Conservation (phyloP, 2,113 vertebrate species). For the Dolichallabes microphthalmus region DNA sequence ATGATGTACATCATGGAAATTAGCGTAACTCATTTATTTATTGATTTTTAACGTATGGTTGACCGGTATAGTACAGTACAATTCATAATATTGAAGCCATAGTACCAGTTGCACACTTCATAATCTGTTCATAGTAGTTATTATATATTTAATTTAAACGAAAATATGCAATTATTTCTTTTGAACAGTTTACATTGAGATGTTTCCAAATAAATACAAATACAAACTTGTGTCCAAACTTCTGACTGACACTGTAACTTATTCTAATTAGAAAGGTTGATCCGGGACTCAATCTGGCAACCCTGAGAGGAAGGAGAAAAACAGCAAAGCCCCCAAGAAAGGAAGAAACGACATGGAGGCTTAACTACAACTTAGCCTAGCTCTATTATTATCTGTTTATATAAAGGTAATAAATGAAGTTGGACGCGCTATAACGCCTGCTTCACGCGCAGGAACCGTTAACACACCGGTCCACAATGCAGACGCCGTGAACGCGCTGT, state of each 20-base stretch:
- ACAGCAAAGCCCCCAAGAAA: slow-evolving; percentile 5
- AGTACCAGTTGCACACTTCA: no score
- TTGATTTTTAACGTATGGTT: no score
- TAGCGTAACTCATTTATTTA: background rate
- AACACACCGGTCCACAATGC: background rate
- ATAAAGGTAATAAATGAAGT: background rate
- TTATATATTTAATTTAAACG: background rate
- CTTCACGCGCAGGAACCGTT: background rate
- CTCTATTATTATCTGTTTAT: background rate
- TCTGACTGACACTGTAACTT: background rate
- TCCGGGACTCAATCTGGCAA: slow-evolving; percentile 3
- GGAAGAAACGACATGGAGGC: background rate
- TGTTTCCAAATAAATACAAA: no score
- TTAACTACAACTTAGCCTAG: background rate
- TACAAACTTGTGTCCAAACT: no score
- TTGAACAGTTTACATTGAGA: no score
- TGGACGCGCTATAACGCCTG: background rate
- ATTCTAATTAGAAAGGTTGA: background rate
- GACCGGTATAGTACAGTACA: background rate
- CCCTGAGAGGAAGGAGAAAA: slow-evolving; percentile 3
- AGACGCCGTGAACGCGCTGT: background rate
- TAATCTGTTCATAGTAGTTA: no score
- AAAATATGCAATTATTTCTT: background rate
- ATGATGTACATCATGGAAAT: background rate
- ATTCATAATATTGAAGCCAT: no score